A percentile compares a stretch with the other conserved stretches of the same genome.
These are phyloP conservation scores for Nasonovia ribisnigri DNA, from an alignment of 2,888 invertebrate genomes.

Conservation along the genomic window DNA sequence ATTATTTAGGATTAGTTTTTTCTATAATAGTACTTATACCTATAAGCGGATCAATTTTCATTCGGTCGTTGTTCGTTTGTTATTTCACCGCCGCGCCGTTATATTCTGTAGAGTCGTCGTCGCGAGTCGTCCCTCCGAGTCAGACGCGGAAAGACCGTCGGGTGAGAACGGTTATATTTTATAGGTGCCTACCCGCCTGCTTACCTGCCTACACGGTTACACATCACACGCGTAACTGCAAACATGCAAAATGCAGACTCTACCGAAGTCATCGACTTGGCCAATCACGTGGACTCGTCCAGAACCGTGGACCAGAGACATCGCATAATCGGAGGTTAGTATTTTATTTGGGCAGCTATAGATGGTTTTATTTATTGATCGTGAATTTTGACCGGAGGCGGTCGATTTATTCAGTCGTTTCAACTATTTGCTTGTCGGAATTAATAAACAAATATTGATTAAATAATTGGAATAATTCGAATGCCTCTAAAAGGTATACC, in stretches of 20 bases:
- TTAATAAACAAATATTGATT: not conserved
- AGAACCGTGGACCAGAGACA: conserved; percentile 50
- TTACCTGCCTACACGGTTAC: not conserved
- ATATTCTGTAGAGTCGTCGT: not conserved
- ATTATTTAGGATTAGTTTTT: not conserved
- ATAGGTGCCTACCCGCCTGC: not conserved
- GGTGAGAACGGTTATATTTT: not conserved
- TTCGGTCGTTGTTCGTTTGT: not conserved
- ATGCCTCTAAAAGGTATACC: not conserved
- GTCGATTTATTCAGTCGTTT: not conserved
- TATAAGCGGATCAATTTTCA: not conserved
- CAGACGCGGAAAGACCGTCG: not conserved
- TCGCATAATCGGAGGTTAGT: conserved; percentile 57
- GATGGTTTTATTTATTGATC: not conserved
- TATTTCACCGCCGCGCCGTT: not conserved
- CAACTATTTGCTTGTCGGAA: not conserved
- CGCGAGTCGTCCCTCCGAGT: not conserved
- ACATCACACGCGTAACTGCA: not conserved
- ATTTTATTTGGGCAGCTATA: not conserved
- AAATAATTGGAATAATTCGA: not conserved
- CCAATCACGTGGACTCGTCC: conserved; percentile 51
- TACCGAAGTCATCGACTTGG: conserved; percentile 52
- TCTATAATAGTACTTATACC: not conserved
- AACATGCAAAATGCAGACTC: conserved; percentile 60
- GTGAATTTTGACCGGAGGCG: not conserved